These are phyloP conservation scores for Steinernema hermaphroditum DNA, from an alignment of 2,888 invertebrate species.

Conservation along the genomic window DNA sequence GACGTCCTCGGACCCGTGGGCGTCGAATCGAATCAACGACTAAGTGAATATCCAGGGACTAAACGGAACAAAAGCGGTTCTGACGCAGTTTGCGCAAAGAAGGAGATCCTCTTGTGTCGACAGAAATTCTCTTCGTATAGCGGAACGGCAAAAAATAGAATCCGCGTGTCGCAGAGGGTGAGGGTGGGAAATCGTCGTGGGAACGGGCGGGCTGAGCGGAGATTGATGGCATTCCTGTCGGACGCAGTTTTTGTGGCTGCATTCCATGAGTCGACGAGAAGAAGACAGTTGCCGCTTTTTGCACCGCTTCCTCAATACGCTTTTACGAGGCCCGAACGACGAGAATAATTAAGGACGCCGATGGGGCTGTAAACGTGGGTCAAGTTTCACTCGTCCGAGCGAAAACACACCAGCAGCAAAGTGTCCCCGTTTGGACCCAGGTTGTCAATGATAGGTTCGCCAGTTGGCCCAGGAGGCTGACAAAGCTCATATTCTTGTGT, in stretches of 20 bases:
- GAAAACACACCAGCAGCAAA: too few relatives aligned
- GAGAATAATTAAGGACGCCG: background rate
- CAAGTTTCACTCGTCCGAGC: too few relatives aligned
- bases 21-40: too few relatives aligned
- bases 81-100: too few relatives aligned
- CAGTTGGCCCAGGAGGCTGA: too few relatives aligned
- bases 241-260: background rate
- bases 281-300: conserved; percentile 15
- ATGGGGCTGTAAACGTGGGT: background rate
- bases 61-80: too few relatives aligned
- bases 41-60: too few relatives aligned
- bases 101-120: too few relatives aligned
- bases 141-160: conserved; percentile 4
- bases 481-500: too few relatives aligned
- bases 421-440: too few relatives aligned
- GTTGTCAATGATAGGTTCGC: too few relatives aligned
- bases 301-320: background rate
- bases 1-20: too few relatives aligned
- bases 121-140: conserved; percentile 25
- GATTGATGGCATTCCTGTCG: conserved; percentile 25
- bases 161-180: background rate
- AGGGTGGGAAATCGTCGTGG: conserved; percentile 1
- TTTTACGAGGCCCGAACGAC: background rate
- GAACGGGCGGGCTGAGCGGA: conserved; percentile 5
- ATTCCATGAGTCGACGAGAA: background rate